These are phyloP conservation scores for Bettongia penicillata DNA, from an alignment of 2,113 vertebrate genomes.

Conservation along the genomic window DNA sequence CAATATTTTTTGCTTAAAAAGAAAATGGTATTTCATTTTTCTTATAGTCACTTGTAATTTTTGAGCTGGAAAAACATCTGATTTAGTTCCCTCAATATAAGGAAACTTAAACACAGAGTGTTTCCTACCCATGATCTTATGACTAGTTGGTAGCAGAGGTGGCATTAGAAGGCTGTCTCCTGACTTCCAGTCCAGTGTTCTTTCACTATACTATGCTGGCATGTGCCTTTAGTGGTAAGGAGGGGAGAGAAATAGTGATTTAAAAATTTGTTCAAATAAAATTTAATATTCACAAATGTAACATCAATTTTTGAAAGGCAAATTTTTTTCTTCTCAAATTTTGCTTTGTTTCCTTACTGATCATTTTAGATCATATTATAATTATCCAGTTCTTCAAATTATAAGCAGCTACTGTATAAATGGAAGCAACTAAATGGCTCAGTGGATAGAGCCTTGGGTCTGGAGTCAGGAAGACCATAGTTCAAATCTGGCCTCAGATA, in stretches of 20 bases:
- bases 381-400: not conserved
- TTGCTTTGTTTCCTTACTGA: not conserved
- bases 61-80: not conserved
- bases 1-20: constrained; percentile 57
- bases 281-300: not conserved
- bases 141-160: not conserved
- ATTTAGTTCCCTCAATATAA: not conserved
- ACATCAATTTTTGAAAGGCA: not conserved
- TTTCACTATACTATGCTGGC: not conserved
- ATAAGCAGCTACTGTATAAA: not conserved
- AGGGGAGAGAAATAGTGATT: not conserved
- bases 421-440: not conserved
- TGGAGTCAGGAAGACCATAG: not conserved
- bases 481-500: not conserved
- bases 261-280: not conserved
- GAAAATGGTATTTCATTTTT: constrained; percentile 38
- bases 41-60: constrained; percentile 21
- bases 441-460: not conserved
- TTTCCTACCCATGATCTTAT: not conserved
- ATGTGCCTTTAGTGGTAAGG: not conserved
- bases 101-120: not conserved
- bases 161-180: not conserved
- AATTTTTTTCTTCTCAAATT: not conserved
- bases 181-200: not conserved
- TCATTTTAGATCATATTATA: not conserved